Evolutionary conservation across 2,113 vertebrate genomes (phyloP).

Genomic region (Amphiprion ocellaris): DNA sequence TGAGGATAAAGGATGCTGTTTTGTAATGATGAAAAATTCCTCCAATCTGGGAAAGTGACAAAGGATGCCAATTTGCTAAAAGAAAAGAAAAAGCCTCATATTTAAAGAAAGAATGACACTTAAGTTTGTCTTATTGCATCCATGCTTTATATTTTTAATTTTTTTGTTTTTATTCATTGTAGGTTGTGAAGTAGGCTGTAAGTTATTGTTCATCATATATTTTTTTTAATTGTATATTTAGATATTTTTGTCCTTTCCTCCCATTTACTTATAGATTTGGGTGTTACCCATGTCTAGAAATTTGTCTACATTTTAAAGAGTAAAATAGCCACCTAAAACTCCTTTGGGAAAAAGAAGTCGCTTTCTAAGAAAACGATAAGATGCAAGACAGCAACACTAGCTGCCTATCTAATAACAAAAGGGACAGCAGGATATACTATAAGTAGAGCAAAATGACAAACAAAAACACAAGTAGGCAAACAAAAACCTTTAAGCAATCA

Average conservation of each 20-base stretch:
- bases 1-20: constrained; percentile 39
- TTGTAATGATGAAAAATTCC: constrained; percentile 66
- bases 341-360: constrained; percentile 8
- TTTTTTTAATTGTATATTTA: neutral
- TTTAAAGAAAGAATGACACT: constrained; percentile 50
- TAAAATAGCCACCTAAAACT: constrained; percentile 21
- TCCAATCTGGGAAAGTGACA: constrained; percentile 61
- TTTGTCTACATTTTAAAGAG: constrained; percentile 30
- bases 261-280: constrained; percentile 12
- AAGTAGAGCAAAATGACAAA: constrained; percentile 78
- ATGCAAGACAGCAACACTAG: constrained; percentile 22
- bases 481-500: constrained; percentile 98
- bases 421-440: constrained; percentile 63
- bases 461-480: constrained; percentile 85
- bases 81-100: constrained; percentile 35
- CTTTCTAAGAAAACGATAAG: neutral
- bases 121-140: constrained; percentile 42
- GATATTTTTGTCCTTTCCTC: constrained; percentile 34
- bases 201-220: constrained; percentile 8
- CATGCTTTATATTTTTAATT: neutral
- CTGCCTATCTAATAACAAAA: constrained; percentile 51
- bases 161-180: neutral
- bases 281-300: constrained; percentile 20
- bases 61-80: constrained; percentile 58
- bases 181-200: constrained; percentile 13